A percentile compares a stretch with the other conserved stretches of the same genome.
These are phyloP conservation scores for Catharus bicknelli DNA, from an alignment of 2,113 vertebrate genomes.

Conservation along the genomic window DNA sequence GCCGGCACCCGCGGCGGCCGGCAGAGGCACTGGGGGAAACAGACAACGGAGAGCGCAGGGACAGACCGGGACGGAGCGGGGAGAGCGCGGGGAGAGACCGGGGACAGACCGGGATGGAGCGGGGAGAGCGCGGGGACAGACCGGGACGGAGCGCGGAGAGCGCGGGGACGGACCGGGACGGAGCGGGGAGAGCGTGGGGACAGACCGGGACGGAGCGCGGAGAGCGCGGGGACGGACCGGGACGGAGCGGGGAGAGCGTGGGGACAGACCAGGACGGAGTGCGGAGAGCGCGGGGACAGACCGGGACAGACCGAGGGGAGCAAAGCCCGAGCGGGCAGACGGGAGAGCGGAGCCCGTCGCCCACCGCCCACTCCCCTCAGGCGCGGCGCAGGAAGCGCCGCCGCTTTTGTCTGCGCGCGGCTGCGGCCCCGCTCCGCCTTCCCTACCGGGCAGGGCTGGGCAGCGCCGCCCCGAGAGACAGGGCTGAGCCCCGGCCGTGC, in stretches of 20 bases:
- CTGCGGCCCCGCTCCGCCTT: slow-evolving; percentile 27
- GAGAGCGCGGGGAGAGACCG: too few species aligned
- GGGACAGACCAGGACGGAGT: neutral
- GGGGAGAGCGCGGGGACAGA: neutral
- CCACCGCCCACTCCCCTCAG: neutral
- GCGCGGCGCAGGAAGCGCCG: neutral
- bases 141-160: neutral
- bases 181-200: neutral
- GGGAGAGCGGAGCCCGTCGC: neutral
- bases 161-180: neutral
- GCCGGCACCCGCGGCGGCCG: neutral
- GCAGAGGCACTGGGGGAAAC: slow-evolving; percentile 31
- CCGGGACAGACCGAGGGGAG: neutral
- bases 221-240: too few species aligned
- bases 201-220: too few species aligned
- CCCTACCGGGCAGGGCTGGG: slow-evolving; percentile 15
- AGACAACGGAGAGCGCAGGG: too few species aligned
- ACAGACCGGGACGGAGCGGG: neutral
- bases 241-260: too few species aligned
- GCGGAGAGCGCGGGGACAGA: too few species aligned
- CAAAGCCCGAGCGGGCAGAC: neutral
- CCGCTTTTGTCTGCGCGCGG: slow-evolving; percentile 50
- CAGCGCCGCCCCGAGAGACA: slow-evolving; percentile 31
- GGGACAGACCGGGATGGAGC: neutral
- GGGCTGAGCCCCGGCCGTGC: slow-evolving; percentile 4